phyloP scores from a whole-genome alignment of 2,888 invertebrate genomes.

The Acleris holmiana region DNA sequence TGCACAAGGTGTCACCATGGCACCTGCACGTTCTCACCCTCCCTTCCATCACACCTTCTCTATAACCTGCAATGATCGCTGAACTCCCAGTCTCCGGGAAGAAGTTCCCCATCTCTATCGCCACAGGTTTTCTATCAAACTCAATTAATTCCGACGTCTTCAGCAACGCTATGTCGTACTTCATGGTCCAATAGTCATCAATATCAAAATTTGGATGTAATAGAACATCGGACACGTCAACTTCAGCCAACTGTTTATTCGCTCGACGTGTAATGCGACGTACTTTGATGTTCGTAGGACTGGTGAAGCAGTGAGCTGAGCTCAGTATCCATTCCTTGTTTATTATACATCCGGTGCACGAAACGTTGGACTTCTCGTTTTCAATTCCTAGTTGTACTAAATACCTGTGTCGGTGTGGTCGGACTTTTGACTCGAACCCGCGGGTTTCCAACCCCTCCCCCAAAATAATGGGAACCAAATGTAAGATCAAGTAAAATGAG shows the following conservation, averaged over 20 bases:
- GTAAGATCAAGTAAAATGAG: too few species aligned
- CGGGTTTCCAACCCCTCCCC: too few species aligned
- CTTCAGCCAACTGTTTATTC: background rate
- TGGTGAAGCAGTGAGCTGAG: background rate
- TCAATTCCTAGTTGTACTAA: too few species aligned
- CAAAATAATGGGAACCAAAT: too few species aligned
- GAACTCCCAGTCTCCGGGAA: background rate
- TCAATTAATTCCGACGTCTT: background rate
- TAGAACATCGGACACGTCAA: background rate
- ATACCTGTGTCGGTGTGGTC: too few species aligned
- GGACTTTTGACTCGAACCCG: too few species aligned
- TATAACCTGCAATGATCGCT: background rate
- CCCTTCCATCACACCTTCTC: background rate
- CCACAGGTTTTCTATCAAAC: background rate
- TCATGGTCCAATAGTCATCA: background rate
- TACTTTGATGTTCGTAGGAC: background rate
- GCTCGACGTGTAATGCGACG: background rate
- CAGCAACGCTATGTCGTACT: background rate
- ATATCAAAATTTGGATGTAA: background rate
- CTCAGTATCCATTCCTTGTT: background rate
- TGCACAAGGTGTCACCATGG: background rate
- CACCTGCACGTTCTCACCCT: background rate
- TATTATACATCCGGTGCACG: too few species aligned
- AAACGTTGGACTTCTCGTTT: too few species aligned
- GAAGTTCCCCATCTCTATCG: background rate